Evolutionary conservation across 1,140 invertebrate genomes (phyloP), one percentile per base, ranked within the genome.

Genomic region (Ceratina calcarata): DNA sequence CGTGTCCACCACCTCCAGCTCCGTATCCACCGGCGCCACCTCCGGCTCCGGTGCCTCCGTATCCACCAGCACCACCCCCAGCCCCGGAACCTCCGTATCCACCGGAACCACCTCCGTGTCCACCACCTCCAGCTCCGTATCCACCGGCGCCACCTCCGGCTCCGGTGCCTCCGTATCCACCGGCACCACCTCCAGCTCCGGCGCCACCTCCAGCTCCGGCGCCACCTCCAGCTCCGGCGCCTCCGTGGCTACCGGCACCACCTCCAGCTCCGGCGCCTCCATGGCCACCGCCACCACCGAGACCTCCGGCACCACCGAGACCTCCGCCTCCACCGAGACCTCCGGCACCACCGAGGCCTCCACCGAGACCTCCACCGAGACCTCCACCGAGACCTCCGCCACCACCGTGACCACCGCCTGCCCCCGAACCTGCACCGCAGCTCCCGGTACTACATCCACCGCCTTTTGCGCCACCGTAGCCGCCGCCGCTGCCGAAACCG

Each of bases 391-490:
- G 7, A 15, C 81, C 72, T 13, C 72, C 55, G 0, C 82, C 73
- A 0, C 65, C 70, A 0, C 81, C 78, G 12, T n/a, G 0, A 1
- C 82, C 70, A 20, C 78, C 62, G n/a, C 60, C 27, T 12, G 65
- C 37, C 0, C 67, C 77, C 7, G 16, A 15, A 0, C 81, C 78
- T 49, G 72, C 72, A 16, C 27, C 64, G 16, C 61, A 32, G 8
- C 74, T 67, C 0, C 79, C 65, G 1, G 12, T 24, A 16, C 68
- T 55, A 24, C n/a, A 45, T 18, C 73, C 79, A 24, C 55, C 65
- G 1, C 20, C 20, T 3, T 55, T n/a, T 15, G 49, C 55, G 3
- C 61, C 53, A 1, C 67, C 65, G 2, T 32, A 15, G 0, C 66
- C 74, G 13, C 61, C 61, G 4, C 66, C 70, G 6, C n/a, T 4